Evolutionary conservation across 2,113 vertebrate species (phyloP), one percentile per base, ranked within the genome.

Genomic region (Himantopus leucocephalus): DNA sequence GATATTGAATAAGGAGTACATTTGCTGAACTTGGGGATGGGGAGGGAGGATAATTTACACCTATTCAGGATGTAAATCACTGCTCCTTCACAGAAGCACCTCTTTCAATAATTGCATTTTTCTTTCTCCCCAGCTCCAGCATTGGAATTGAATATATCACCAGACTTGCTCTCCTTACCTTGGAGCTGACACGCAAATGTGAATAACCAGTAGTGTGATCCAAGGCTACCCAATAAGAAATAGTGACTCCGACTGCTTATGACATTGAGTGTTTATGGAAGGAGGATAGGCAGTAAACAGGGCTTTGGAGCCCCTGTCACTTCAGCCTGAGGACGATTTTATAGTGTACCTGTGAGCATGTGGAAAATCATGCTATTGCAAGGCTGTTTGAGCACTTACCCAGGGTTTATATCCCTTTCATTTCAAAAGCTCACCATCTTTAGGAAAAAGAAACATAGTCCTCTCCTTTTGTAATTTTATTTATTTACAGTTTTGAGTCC

Each of bases 161-260:
- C 8, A 17, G 9, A 75, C 41, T 76, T 91, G 8, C 34, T 91
- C 34, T 75, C 45, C 75, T 92, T 88, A 52, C 91, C 84, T 93
- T 80, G 93, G 29, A 79, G 77, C 45, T 90, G 67, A 80, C 74
- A 63, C 0, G 0, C 45, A 85, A 73, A 73, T 5, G 2, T 8
- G 48, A 90, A 47, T 35, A 91, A 82, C 47, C 52, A 83, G 43
- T 6, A 62, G 18, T 35, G 41, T 58, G 66, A 76, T 84, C 77
- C 86, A 91, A 90, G 81, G 77, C 37, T 89, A 68, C 23, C 21
- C 72, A 77, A 95, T 81, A 37, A 92, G 64, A 86, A 96, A 92
- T 47, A 87, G 41, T 52, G n/a, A 29, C n/a, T 85, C 73, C 77
- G 77, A 71, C 66, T 88, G 62, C n/a, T 85, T 78, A 45, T 67